Evolutionary conservation across 1,140 invertebrate species (phyloP).

Genomic region (Atta colombica): DNA sequence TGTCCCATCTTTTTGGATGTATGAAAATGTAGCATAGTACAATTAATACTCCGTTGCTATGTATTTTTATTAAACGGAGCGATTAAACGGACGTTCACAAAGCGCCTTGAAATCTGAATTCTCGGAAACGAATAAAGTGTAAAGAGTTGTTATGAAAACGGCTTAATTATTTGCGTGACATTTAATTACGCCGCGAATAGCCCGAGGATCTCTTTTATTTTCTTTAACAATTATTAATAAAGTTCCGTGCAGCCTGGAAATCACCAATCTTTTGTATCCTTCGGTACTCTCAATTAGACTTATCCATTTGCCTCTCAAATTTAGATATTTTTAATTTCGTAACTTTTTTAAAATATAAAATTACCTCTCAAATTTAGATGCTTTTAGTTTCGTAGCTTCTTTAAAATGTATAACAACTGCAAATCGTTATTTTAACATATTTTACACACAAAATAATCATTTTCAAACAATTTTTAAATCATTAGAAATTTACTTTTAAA

Average conservation of each 20-base stretch:
- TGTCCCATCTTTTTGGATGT: background rate
- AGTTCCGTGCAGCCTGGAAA: conserved; percentile 4
- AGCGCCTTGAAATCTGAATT: conserved; percentile 44
- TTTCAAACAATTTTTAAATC: background rate
- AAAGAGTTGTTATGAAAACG: conserved; percentile 52
- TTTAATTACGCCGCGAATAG: conserved; percentile 42
- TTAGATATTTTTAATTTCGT: background rate
- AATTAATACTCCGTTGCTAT: conserved; percentile 33
- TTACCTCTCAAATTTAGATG: conserved; percentile 4
- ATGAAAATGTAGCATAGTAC: background rate
- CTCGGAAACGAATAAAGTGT: conserved; percentile 19
- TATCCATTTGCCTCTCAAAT: background rate
- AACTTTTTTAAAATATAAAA: background rate
- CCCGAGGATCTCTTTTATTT: conserved; percentile 12
- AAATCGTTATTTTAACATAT: background rate
- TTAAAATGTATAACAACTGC: background rate
- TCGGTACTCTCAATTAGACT: background rate
- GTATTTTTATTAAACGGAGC: conserved; percentile 30
- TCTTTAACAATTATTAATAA: conserved; percentile 45
- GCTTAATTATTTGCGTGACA: conserved; percentile 56
- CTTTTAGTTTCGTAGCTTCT: background rate
- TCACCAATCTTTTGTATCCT: conserved; percentile 4
- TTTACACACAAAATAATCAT: background rate
- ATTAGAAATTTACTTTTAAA: background rate
- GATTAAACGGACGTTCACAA: conserved; percentile 49